phyloP scores from a whole-genome alignment of 2,888 invertebrate genomes.

The Tenthredo scrophulariae region DNA sequence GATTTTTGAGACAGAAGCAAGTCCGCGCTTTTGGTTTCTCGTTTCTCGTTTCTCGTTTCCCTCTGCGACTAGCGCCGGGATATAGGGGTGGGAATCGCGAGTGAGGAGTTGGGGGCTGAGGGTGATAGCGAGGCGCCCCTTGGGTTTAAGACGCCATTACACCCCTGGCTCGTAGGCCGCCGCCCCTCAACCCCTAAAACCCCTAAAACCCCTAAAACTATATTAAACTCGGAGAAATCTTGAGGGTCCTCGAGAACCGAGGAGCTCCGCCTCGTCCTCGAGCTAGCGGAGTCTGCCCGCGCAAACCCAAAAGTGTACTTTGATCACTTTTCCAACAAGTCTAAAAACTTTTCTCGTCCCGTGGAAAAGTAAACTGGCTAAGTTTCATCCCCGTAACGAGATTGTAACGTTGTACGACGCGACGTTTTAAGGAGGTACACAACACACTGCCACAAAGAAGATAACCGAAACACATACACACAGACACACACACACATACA shows the following conservation, averaged over 20 bases:
- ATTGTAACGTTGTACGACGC: conserved; percentile 44
- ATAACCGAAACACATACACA: neutral
- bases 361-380: conserved; percentile 40
- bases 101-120: conserved; percentile 46
- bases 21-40: conserved; percentile 21
- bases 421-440: conserved; percentile 37
- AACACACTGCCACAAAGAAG: neutral
- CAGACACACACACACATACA: neutral
- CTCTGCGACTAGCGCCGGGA: neutral
- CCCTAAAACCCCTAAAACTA: conserved; percentile 70
- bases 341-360: conserved; percentile 23
- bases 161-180: conserved; percentile 72
- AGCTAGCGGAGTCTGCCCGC: conserved; percentile 41
- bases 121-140: conserved; percentile 71
- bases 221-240: conserved; percentile 78
- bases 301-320: conserved; percentile 72
- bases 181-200: conserved; percentile 65
- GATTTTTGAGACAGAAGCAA: conserved; percentile 61
- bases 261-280: conserved; percentile 44
- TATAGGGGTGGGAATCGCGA: conserved; percentile 39
- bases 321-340: conserved; percentile 70
- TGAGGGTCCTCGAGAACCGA: conserved; percentile 63
- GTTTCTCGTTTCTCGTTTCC: conserved; percentile 10
- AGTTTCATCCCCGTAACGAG: conserved; percentile 46
- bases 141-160: conserved; percentile 78